Percentiles rank a stretch among this genome's conserved stretches.
phyloP scores from a whole-genome alignment of 92 coral and sea anemone genomes.

The Porites evermanni region DNA sequence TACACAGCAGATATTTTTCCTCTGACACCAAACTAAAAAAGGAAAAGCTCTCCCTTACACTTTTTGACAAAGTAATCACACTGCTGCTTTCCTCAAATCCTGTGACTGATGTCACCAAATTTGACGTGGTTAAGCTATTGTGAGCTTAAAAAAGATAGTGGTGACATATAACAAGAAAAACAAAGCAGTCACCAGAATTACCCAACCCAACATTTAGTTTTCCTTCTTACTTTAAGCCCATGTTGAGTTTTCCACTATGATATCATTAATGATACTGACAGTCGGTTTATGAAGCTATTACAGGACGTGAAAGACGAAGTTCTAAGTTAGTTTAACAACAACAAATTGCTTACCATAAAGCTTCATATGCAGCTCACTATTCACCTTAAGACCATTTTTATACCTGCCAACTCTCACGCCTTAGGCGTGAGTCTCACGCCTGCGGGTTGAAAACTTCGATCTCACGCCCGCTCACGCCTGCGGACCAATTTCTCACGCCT shows the following conservation, averaged over 20 bases:
- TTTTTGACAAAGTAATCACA: conserved; percentile 46
- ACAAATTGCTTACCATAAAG: no score
- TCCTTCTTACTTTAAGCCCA: conserved; percentile 1
- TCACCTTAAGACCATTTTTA: no score
- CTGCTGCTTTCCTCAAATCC: conserved; percentile 26
- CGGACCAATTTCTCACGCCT: no score
- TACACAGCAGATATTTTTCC: conserved; percentile 15
- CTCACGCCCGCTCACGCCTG: no score
- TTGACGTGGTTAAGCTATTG: conserved; percentile 18
- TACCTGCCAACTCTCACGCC: no score
- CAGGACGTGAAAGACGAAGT: conserved; percentile 22
- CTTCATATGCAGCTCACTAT: no score
- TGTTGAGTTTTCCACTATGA: neutral
- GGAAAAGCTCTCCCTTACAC: conserved; percentile 46
- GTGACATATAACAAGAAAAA: conserved; percentile 30
- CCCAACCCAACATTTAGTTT: conserved; percentile 22
- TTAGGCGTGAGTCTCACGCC: no score
- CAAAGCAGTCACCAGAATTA: conserved; percentile 26
- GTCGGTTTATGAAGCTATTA: conserved; percentile 15
- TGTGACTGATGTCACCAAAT: conserved; percentile 7
- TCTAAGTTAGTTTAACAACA: conserved; percentile 6
- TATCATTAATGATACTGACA: neutral
- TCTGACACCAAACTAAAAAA: neutral
- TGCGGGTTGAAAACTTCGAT: no score
- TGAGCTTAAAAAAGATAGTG: conserved; percentile 15